phyloP scores from a whole-genome alignment of 2,797 vertebrate genomes.

The Callimico goeldii region DNA sequence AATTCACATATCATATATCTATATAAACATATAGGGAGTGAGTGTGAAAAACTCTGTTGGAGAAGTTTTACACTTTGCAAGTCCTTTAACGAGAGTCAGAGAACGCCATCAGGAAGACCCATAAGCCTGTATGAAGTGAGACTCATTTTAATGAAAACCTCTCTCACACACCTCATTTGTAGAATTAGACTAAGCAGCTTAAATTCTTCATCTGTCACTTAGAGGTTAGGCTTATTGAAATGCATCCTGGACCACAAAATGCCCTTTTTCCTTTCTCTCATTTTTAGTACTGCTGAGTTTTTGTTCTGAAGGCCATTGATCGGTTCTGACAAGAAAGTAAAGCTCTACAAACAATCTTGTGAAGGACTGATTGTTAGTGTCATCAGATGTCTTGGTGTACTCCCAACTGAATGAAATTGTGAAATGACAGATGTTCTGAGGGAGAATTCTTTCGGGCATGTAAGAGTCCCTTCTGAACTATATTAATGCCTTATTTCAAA shows the following conservation, averaged over 20 bases:
- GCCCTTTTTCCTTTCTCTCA: slow-evolving; percentile 24
- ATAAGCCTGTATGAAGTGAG: slow-evolving; percentile 1
- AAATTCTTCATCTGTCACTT: slow-evolving; percentile 66
- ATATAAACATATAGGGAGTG: slow-evolving; percentile 61
- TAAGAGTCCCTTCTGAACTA: background rate
- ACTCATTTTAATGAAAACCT: slow-evolving; percentile 58
- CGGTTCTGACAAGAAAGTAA: slow-evolving; percentile 84
- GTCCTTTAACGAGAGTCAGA: slow-evolving; percentile 59
- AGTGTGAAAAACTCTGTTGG: slow-evolving; percentile 54
- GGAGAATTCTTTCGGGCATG: slow-evolving; percentile 68
- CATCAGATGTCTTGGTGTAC: slow-evolving; percentile 72
- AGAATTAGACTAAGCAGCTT: slow-evolving; percentile 52
- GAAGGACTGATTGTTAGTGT: slow-evolving; percentile 80
- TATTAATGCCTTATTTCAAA: slow-evolving; percentile 27
- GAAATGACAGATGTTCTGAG: slow-evolving; percentile 72
- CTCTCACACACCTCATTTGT: slow-evolving; percentile 60
- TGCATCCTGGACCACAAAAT: background rate
- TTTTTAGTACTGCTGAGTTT: slow-evolving; percentile 59
- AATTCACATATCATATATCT: slow-evolving; percentile 59
- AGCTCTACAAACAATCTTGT: slow-evolving; percentile 77
- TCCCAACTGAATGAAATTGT: slow-evolving; percentile 78
- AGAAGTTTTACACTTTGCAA: slow-evolving; percentile 62
- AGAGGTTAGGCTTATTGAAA: slow-evolving; percentile 45
- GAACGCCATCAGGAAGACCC: slow-evolving; percentile 40
- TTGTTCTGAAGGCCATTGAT: slow-evolving; percentile 78